phyloP scores from a whole-genome alignment of 1,140 invertebrate species.

The Monochamus saltuarius region DNA sequence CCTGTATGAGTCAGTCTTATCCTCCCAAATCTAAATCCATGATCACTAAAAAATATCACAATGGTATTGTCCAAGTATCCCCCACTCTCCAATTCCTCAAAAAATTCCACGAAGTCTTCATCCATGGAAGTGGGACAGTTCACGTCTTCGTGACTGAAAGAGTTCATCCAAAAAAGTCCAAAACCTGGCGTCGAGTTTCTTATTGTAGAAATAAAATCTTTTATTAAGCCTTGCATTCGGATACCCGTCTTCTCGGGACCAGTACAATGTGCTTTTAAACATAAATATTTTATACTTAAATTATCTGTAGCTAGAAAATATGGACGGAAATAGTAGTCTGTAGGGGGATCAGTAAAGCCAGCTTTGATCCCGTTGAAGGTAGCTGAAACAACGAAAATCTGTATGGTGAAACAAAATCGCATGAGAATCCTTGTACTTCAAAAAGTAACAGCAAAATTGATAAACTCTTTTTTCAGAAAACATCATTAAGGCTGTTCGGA shows the following conservation, averaged over 20 bases:
- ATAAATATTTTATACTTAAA: constrained; percentile 49
- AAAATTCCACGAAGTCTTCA: constrained; percentile 52
- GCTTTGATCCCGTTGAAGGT: constrained; percentile 64
- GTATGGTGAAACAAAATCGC: too few species aligned
- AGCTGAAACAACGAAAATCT: constrained; percentile 43
- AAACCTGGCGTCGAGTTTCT: constrained; percentile 59
- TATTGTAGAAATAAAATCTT: constrained; percentile 62
- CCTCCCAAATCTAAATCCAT: constrained; percentile 76
- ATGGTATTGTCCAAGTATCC: constrained; percentile 59
- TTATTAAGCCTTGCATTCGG: constrained; percentile 58
- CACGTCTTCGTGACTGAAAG: constrained; percentile 65
- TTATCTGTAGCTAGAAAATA: constrained; percentile 62
- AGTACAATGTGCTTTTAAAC: constrained; percentile 54
- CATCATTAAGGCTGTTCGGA: too few species aligned
- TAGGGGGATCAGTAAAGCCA: constrained; percentile 66
- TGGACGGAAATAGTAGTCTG: constrained; percentile 71
- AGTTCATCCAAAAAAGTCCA: constrained; percentile 70
- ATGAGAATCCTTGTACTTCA: too few species aligned
- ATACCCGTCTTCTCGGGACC: constrained; percentile 57
- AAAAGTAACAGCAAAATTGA: too few species aligned
- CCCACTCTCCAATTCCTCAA: constrained; percentile 52
- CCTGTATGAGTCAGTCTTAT: constrained; percentile 69
- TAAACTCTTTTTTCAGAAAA: too few species aligned
- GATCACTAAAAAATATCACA: constrained; percentile 77
- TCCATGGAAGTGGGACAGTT: constrained; percentile 62